Evolutionary conservation across 2,113 vertebrate species (phyloP).

Genomic region (Phylloscopus trochilus): DNA sequence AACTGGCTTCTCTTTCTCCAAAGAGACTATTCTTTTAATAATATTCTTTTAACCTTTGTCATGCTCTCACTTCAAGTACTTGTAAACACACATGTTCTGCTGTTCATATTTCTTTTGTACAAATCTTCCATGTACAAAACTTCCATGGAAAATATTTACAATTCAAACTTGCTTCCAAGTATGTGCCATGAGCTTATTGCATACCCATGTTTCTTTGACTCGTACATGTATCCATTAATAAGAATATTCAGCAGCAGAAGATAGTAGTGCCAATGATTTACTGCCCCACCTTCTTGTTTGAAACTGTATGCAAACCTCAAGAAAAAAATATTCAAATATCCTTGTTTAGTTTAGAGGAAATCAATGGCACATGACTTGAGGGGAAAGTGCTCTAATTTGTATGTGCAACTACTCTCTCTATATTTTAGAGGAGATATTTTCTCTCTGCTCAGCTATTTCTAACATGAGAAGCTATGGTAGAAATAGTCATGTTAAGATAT

Average conservation of each 20-base stretch:
- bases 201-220: neutral
- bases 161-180: neutral
- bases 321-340: neutral
- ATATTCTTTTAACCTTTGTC: neutral
- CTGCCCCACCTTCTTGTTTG: neutral
- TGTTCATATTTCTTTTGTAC: neutral
- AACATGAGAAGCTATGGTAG: neutral
- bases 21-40: neutral
- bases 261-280: neutral
- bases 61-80: neutral
- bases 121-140: neutral
- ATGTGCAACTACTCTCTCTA: neutral
- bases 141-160: neutral
- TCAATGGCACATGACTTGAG: neutral
- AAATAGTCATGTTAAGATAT: neutral
- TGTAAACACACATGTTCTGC: neutral
- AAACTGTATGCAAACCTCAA: neutral
- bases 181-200: neutral
- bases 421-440: neutral
- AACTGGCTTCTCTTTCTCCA: neutral
- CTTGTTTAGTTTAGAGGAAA: neutral
- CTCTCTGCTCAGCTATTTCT: neutral
- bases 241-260: neutral
- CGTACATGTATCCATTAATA: neutral
- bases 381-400: neutral